phyloP scores from a whole-genome alignment of 1,140 invertebrate genomes.

The Heliconius himera region DNA sequence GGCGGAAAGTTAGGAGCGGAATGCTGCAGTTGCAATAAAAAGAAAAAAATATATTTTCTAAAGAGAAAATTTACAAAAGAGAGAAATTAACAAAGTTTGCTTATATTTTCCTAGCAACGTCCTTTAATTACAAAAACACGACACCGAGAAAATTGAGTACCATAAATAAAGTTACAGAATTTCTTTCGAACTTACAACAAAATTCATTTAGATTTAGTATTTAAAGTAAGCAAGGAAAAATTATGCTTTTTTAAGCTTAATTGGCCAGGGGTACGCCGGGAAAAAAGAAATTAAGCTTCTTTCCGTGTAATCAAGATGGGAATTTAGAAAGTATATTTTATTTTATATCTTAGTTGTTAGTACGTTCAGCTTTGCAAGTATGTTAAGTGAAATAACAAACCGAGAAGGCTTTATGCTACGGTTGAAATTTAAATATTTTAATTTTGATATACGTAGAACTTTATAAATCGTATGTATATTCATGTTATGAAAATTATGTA shows the following conservation, averaged over 20 bases:
- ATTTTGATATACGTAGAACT: background rate
- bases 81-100: background rate
- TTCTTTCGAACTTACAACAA: background rate
- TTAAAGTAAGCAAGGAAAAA: background rate
- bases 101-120: background rate
- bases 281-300: background rate
- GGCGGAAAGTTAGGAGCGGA: too few species aligned
- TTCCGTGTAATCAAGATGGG: background rate
- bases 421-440: background rate
- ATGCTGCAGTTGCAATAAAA: too few species aligned
- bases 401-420: background rate
- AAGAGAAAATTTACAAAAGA: too few species aligned
- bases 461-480: background rate
- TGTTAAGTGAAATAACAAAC: background rate
- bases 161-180: slow-evolving; percentile 9
- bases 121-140: background rate
- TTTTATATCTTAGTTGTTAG: background rate
- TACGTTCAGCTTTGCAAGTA: background rate
- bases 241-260: background rate
- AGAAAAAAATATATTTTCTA: too few species aligned
- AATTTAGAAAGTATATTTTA: background rate
- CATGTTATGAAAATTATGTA: background rate
- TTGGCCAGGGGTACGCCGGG: background rate
- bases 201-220: background rate
- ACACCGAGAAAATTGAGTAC: background rate